Evolutionary conservation across 2,797 vertebrate genomes (phyloP).

Genomic region (Acipenser oxyrinchus): DNA sequence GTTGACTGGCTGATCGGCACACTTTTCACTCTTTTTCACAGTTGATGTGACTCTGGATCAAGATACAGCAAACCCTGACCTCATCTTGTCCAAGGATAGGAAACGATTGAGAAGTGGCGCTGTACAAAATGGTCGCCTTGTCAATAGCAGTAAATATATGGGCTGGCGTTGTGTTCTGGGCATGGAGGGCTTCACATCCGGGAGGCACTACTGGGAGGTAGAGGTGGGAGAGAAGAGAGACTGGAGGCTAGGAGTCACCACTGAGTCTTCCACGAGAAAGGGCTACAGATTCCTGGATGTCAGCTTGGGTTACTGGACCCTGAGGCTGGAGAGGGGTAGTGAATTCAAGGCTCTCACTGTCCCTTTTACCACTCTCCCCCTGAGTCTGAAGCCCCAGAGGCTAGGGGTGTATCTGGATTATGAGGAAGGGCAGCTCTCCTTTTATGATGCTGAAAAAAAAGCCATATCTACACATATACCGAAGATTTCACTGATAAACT

Average conservation of each 20-base stretch:
- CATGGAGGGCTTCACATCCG: conserved; percentile 46
- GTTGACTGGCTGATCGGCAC: neutral
- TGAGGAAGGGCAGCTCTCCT: conserved; percentile 58
- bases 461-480: conserved; percentile 68
- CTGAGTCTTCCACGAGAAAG: conserved; percentile 60
- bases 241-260: conserved; percentile 65
- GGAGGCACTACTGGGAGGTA: conserved; percentile 67
- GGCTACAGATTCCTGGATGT: conserved; percentile 68
- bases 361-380: conserved; percentile 57
- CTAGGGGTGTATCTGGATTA: conserved; percentile 66
- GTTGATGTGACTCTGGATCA: conserved; percentile 62
- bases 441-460: conserved; percentile 58
- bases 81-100: conserved; percentile 57
- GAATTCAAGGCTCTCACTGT: conserved; percentile 69
- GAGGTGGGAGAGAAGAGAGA: conserved; percentile 67
- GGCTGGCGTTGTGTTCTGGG: conserved; percentile 67
- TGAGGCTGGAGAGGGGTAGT: conserved; percentile 61
- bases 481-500: conserved; percentile 58
- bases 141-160: conserved; percentile 62
- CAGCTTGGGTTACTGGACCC: conserved; percentile 58
- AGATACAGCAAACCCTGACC: conserved; percentile 65
- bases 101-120: conserved; percentile 64
- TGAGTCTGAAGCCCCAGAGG: conserved; percentile 50
- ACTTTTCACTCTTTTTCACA: conserved; percentile 20
- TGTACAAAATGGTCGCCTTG: conserved; percentile 56